phyloP scores from a whole-genome alignment of 1,140 invertebrate species.

The Drosophila novamexicana region DNA sequence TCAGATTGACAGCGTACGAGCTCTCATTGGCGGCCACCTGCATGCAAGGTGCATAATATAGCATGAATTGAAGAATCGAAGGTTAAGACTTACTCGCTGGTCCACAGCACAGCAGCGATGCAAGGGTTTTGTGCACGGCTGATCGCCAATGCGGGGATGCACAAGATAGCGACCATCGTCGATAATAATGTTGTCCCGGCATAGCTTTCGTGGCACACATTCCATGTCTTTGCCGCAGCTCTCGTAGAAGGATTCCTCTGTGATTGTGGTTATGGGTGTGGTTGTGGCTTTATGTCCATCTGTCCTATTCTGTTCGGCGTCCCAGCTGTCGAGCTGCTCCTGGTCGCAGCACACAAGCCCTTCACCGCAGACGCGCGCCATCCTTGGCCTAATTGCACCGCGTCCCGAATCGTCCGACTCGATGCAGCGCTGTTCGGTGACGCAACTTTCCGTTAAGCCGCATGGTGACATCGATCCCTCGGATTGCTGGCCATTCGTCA shows the following conservation, averaged over 20 bases:
- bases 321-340: slow-evolving; percentile 56
- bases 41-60: too few relatives aligned
- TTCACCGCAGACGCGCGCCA: slow-evolving; percentile 39
- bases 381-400: slow-evolving; percentile 44
- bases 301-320: slow-evolving; percentile 13
- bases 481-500: slow-evolving; percentile 17
- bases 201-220: slow-evolving; percentile 60
- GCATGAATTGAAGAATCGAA: too few relatives aligned
- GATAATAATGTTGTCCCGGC: slow-evolving; percentile 53
- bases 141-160: slow-evolving; percentile 54
- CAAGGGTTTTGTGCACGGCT: slow-evolving; percentile 32
- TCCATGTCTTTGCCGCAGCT: slow-evolving; percentile 63
- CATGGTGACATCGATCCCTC: slow-evolving; percentile 12
- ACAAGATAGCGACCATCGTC: slow-evolving; percentile 54
- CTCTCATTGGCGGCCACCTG: slow-evolving; percentile 50
- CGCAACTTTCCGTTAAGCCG: slow-evolving; percentile 42
- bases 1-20: slow-evolving; percentile 36
- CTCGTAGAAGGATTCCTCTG: slow-evolving; percentile 46
- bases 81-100: slow-evolving; percentile 30
- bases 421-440: slow-evolving; percentile 44
- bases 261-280: background rate
- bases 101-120: slow-evolving; percentile 58
- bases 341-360: slow-evolving; percentile 52
- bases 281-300: background rate
- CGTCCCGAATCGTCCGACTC: slow-evolving; percentile 57